Evolutionary conservation across 2,113 vertebrate genomes (phyloP).

Genomic region (Semnopithecus entellus): DNA sequence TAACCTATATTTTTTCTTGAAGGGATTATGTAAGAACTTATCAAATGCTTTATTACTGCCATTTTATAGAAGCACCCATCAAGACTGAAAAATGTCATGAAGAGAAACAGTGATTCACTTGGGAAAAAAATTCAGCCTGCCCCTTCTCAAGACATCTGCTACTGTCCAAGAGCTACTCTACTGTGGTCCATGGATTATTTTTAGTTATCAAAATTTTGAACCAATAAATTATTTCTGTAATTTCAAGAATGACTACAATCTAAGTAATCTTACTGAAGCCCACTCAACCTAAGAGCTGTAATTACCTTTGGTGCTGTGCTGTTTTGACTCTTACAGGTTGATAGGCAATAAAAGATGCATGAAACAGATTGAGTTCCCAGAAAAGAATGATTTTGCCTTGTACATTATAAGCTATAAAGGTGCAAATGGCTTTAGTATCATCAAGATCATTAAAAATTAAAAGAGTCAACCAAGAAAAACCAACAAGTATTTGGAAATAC

Average conservation of each 20-base stretch:
- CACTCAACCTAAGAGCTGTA: not conserved
- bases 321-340: not conserved
- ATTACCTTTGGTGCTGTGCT: not conserved
- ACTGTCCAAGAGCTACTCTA: not conserved
- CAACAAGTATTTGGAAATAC: not conserved
- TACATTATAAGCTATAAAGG: not conserved
- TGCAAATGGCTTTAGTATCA: constrained; percentile 45
- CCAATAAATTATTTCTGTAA: not conserved
- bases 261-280: not conserved
- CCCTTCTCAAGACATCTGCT: not conserved
- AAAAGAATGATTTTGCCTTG: constrained; percentile 53
- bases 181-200: not conserved
- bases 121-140: not conserved
- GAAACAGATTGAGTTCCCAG: constrained; percentile 39
- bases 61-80: not conserved
- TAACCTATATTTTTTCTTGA: not conserved
- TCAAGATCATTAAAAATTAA: constrained; percentile 51
- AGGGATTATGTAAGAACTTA: not conserved
- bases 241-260: not conserved
- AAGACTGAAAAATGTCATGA: not conserved
- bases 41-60: not conserved
- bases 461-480: not conserved
- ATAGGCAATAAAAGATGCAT: not conserved
- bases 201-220: not conserved
- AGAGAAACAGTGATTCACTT: not conserved